Percentiles rank a stretch among this genome's conserved stretches.
Conservation (phyloP, 23 tunicate genomes). For the Trididemnum clinides region DNA sequence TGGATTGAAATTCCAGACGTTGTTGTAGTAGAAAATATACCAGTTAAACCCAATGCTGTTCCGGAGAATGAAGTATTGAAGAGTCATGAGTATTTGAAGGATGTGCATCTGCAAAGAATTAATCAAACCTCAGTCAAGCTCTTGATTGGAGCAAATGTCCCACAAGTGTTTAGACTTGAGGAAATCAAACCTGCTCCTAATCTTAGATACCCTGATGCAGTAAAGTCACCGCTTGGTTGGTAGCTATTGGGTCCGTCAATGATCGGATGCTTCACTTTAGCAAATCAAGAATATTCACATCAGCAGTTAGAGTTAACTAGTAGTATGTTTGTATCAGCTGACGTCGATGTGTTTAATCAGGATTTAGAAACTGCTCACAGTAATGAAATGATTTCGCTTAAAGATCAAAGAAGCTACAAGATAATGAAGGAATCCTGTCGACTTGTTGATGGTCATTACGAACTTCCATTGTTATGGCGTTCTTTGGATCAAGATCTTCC, state of each 20-base stretch:
- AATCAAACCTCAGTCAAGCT: background rate
- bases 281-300: no score
- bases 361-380: no score
- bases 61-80: background rate
- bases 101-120: no score
- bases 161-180: background rate
- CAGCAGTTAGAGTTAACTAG: no score
- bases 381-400: no score
- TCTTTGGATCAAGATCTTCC: constrained; percentile 1
- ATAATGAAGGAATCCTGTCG: background rate
- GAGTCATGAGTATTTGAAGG: background rate
- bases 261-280: no score
- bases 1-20: background rate
- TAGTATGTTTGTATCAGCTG: no score
- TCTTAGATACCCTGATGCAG: background rate
- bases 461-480: constrained; percentile 13
- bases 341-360: no score
- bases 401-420: background rate
- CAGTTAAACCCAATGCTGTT: background rate
- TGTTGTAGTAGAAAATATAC: background rate
- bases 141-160: background rate
- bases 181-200: background rate
- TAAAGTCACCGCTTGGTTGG: background rate
- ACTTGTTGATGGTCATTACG: background rate
- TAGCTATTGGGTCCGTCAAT: no score